Evolutionary conservation across 2,113 vertebrate species (phyloP).

Genomic region (Alouatta palliata): DNA sequence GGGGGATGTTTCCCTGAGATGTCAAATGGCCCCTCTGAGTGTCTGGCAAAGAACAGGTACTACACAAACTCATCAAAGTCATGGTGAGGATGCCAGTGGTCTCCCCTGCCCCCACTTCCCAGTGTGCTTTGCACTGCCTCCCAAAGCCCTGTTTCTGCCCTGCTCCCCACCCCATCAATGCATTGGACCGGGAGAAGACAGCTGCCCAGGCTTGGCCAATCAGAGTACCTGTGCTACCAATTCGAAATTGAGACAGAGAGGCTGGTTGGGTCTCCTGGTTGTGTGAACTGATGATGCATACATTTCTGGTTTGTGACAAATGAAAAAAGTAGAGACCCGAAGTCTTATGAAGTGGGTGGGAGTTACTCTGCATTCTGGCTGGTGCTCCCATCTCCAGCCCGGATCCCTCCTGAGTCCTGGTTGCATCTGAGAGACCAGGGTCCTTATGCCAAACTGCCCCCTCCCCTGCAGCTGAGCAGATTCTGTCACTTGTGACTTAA

Average conservation of each 20-base stretch:
- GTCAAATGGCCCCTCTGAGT: neutral
- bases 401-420: neutral
- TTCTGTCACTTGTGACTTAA: neutral
- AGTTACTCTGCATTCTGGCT: neutral
- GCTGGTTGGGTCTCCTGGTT: neutral
- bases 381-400: no score
- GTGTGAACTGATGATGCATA: neutral
- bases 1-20: neutral
- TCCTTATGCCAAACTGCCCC: neutral
- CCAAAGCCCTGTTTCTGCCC: neutral
- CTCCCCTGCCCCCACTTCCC: neutral
- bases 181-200: neutral
- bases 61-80: fast-evolving
- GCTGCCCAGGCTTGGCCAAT: neutral
- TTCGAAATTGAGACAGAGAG: neutral
- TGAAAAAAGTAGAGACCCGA: neutral
- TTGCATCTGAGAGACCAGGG: neutral
- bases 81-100: fast-evolving
- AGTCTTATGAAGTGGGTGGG: no score
- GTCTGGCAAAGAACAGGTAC: neutral
- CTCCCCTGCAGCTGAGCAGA: neutral
- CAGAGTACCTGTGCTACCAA: neutral
- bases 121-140: neutral
- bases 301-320: neutral
- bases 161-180: neutral